phyloP scores from a whole-genome alignment of 2,797 vertebrate species.

The Acipenser ruthenus region DNA sequence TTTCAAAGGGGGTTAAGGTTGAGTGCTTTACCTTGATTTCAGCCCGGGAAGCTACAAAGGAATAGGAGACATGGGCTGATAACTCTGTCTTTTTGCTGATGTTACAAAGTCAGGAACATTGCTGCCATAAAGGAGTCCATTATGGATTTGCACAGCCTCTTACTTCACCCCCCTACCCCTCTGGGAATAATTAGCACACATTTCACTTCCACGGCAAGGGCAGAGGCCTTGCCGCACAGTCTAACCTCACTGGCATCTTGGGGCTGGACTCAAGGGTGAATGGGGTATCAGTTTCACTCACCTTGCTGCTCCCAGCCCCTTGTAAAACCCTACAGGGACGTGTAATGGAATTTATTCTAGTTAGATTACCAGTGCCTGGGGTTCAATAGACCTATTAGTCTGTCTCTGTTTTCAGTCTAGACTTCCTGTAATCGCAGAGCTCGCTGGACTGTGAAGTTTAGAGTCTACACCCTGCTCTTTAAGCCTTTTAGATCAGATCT shows the following conservation, averaged over 20 bases:
- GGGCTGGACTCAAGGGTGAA: slow-evolving; percentile 5
- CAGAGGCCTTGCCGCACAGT: slow-evolving; percentile 2
- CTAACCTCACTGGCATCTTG: slow-evolving; percentile 1
- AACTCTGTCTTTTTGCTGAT: slow-evolving; percentile 11
- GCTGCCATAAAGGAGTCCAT: slow-evolving; percentile 10
- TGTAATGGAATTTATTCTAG: slow-evolving; percentile 7
- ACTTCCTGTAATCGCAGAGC: slow-evolving; percentile 52
- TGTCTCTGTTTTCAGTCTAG: slow-evolving; percentile 24
- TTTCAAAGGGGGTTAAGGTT: neutral
- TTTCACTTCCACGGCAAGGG: slow-evolving; percentile 9
- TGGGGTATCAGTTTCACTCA: neutral
- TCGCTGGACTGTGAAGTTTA: slow-evolving; percentile 8
- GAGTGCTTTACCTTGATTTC: slow-evolving; percentile 10
- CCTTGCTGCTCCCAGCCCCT: slow-evolving; percentile 1
- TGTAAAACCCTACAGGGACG: slow-evolving; percentile 9
- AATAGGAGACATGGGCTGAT: slow-evolving; percentile 15
- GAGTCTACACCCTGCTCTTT: slow-evolving; percentile 1
- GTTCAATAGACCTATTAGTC: slow-evolving; percentile 18
- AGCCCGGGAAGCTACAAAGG: slow-evolving; percentile 2
- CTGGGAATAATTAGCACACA: slow-evolving; percentile 21
- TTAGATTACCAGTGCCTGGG: neutral
- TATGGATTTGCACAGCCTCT: slow-evolving; percentile 14
- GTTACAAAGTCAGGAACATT: slow-evolving; percentile 11
- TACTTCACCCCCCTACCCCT: slow-evolving; percentile 12
- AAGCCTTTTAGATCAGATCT: neutral